Conservation (phyloP, 1,140 invertebrate species). For the Drosophila persimilis region DNA sequence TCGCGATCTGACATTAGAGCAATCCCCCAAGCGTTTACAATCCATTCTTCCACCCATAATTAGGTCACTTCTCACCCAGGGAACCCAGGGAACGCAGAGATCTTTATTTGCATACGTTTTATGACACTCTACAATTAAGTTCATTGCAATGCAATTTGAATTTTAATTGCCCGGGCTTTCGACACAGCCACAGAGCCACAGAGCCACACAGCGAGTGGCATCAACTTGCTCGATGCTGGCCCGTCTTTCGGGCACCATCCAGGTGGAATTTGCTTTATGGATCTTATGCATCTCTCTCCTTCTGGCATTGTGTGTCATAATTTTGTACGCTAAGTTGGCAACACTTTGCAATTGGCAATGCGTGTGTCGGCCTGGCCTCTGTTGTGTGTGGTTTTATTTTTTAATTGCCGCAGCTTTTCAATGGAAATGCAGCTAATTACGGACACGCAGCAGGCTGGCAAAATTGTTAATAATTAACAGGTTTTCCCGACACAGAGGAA, state of each 20-base stretch:
- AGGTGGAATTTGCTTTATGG: constrained; percentile 36
- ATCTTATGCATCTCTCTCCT: constrained; percentile 1
- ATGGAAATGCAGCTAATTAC: constrained; percentile 78
- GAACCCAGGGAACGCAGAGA: no score
- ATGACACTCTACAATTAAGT: constrained; percentile 43
- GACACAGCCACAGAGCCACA: constrained; percentile 9
- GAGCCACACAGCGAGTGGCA: constrained; percentile 5
- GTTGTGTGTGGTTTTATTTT: constrained; percentile 40
- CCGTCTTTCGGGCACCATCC: neutral
- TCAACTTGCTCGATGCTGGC: constrained; percentile 30
- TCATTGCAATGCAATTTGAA: constrained; percentile 36
- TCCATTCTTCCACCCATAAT: constrained; percentile 3
- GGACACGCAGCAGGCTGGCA: constrained; percentile 61
- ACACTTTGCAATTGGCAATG: constrained; percentile 73
- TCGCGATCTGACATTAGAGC: constrained; percentile 1
- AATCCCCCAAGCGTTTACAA: constrained; percentile 1
- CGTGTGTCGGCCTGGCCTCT: constrained; percentile 45
- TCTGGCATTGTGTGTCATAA: constrained; percentile 56
- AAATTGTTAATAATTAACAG: constrained; percentile 82
- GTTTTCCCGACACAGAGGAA: constrained; percentile 63
- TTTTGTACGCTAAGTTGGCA: constrained; percentile 81
- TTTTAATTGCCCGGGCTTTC: constrained; percentile 43
- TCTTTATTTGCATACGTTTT: constrained; percentile 37
- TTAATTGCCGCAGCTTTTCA: constrained; percentile 74
- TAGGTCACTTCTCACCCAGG: constrained; percentile 11